Evolutionary conservation across 2,797 vertebrate species (phyloP), one percentile per base, ranked within the genome.

Genomic region (Ctenopoma kingsleyae): DNA sequence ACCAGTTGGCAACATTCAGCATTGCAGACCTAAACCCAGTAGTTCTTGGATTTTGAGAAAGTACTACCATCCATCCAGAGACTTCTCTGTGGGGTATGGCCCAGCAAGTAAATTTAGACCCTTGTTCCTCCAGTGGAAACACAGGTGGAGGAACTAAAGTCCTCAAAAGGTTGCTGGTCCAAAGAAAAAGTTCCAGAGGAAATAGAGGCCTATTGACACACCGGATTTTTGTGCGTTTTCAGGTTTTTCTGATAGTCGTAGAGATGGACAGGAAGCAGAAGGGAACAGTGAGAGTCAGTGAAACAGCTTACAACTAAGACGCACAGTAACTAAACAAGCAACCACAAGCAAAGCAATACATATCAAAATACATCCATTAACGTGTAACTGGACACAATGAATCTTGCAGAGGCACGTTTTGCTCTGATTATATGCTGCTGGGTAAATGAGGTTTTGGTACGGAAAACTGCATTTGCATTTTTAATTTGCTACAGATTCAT

Each of bases 401-500:
- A 40, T 63, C 53, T 74, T 65, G 44, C 36, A 63, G 50, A 71
- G 32, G 44, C 64, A 64, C 57, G 49, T 32, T 17, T 67, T 8
- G 19, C 71, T 71, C 50, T 63, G 52, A 82, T 81, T 78, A 57
- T 54, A 51, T 17, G 53, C 55, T 27, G 70, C 71, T 8, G 65
- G 38, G 50, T 67, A 76, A 77, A 81, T 73, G 8, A 76, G 51
- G 15, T 23, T 81, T 76, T 76, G 59, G 57, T 40, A 55, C 43
- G 10, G 49, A 67, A 76, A 74, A 47, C 38, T 46, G 11, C 53
- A 78, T 80, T 84, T 73, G 77, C 67, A 81, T 86, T 84, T 86
- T 80, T 81, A 58, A 88, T 86, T 82, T 74, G 54, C 43, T 27
- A 55, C 60, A 70, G 68, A 80, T 80, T 68, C 61, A 81, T 81